These are phyloP conservation scores for Mya arenaria DNA, from an alignment of 1,140 invertebrate species.

Conservation along the genomic window DNA sequence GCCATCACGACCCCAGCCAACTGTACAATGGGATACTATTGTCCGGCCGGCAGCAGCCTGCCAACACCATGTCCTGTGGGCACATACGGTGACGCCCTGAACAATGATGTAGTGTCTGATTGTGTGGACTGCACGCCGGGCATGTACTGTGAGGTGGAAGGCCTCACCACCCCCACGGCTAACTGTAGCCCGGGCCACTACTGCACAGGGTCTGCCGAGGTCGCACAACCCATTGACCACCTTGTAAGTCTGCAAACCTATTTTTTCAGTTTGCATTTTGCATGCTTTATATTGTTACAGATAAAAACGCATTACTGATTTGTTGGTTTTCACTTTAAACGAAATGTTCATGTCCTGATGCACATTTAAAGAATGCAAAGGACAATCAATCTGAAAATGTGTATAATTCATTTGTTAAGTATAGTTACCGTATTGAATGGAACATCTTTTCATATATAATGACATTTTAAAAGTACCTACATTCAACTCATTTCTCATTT, in stretches of 20 bases:
- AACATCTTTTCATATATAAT: too few relatives aligned
- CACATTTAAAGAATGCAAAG: too few relatives aligned
- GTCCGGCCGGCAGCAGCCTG: conserved; percentile 67
- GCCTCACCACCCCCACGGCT: conserved; percentile 68
- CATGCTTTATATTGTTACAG: too few relatives aligned
- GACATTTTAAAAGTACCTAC: too few relatives aligned
- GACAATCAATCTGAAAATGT: too few relatives aligned
- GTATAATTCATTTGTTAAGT: too few relatives aligned
- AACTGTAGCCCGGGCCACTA: conserved; percentile 76
- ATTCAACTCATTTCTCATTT: too few relatives aligned
- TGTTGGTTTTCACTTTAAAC: too few relatives aligned
- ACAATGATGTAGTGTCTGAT: conserved; percentile 65
- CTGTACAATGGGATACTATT: conserved; percentile 77
- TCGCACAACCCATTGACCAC: conserved; percentile 69
- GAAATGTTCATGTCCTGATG: too few relatives aligned
- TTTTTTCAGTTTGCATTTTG: too few relatives aligned
- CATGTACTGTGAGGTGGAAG: conserved; percentile 72
- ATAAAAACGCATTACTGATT: too few relatives aligned
- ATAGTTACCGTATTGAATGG: too few relatives aligned
- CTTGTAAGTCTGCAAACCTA: conserved; percentile 69
- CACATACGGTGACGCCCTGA: conserved; percentile 70
- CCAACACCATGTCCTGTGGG: conserved; percentile 74
- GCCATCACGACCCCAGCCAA: conserved; percentile 71
- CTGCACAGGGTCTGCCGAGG: conserved; percentile 73
- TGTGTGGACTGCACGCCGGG: conserved; percentile 75